phyloP scores from a whole-genome alignment of 2,888 invertebrate genomes.

The Nebria brevicollis region DNA sequence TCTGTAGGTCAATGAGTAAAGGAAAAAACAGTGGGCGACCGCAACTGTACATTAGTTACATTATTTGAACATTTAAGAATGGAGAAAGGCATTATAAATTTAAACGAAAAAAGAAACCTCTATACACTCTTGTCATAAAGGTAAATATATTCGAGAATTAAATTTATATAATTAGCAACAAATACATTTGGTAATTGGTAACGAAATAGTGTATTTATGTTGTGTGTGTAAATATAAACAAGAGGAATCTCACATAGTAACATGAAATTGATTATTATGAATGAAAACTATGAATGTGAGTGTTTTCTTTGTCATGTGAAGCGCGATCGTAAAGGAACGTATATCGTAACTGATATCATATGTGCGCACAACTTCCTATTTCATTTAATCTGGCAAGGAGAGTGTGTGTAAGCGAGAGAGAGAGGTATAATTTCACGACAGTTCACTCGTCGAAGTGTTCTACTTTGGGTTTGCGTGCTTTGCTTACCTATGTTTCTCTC shows the following conservation, averaged over 20 bases:
- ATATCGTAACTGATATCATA: slow-evolving; percentile 31
- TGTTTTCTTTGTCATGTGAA: slow-evolving; percentile 31
- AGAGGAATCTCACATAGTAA: slow-evolving; percentile 38
- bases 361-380: slow-evolving; percentile 35
- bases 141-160: too few species aligned
- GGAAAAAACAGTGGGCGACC: too few species aligned
- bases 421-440: not conserved
- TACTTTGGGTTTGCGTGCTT: slow-evolving; percentile 7
- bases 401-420: not conserved
- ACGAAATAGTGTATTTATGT: not conserved
- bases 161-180: too few species aligned
- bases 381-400: slow-evolving; percentile 5
- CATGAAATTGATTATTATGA: slow-evolving; percentile 44
- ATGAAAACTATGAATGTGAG: slow-evolving; percentile 37
- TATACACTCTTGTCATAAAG: too few species aligned
- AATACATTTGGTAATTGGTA: too few species aligned
- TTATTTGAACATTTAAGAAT: too few species aligned
- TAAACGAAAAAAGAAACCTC: too few species aligned
- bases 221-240: slow-evolving; percentile 37
- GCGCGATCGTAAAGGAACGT: slow-evolving; percentile 30
- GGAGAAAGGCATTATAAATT: too few species aligned
- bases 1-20: too few species aligned
- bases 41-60: too few species aligned
- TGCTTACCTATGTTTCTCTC: slow-evolving; percentile 38
- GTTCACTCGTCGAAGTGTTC: slow-evolving; percentile 18